phyloP scores from a whole-genome alignment of 2,113 vertebrate species.

The Eonycteris spelaea region DNA sequence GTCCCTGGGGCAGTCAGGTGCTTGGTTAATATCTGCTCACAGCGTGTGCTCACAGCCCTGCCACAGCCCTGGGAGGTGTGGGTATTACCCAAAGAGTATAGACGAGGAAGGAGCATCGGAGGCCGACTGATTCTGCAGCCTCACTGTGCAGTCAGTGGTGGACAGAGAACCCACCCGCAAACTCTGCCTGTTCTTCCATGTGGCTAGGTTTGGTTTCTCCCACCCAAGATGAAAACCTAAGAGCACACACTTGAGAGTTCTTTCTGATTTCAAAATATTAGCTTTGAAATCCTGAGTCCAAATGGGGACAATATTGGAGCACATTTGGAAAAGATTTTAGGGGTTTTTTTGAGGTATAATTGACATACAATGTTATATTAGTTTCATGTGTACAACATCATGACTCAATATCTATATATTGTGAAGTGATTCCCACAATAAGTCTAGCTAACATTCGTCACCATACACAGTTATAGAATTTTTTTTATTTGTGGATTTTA shows the following conservation, averaged over 20 bases:
- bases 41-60: not conserved
- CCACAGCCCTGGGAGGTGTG: not conserved
- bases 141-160: not conserved
- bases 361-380: not conserved
- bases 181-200: accelerated
- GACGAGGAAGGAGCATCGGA: not conserved
- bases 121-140: not conserved
- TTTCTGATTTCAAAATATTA: not conserved
- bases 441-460: not conserved
- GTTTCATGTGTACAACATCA: not conserved
- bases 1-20: not conserved
- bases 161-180: not conserved
- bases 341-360: not conserved
- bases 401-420: not conserved
- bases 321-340: not conserved
- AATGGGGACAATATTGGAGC: not conserved
- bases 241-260: not conserved
- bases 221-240: not conserved
- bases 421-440: not conserved
- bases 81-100: not conserved
- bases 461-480: not conserved
- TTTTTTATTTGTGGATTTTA: not conserved
- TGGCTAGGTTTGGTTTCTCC: not conserved
- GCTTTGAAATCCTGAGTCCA: not conserved
- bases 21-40: not conserved